phyloP scores from a whole-genome alignment of 2,797 vertebrate species.

The Anguilla marmorata region DNA sequence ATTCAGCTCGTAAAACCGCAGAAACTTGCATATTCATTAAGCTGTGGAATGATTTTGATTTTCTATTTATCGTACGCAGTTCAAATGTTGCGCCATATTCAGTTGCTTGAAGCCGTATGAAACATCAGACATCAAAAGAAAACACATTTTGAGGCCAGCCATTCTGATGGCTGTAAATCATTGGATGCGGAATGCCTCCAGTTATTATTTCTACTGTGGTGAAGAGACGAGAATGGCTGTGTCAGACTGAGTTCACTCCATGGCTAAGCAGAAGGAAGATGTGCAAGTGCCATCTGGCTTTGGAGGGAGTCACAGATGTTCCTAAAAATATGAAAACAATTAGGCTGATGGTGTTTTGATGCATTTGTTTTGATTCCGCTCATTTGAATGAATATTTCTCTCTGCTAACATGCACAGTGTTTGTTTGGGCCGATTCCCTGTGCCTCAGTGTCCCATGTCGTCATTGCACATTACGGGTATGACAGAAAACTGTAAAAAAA shows the following conservation, averaged over 20 bases:
- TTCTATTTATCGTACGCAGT: neutral
- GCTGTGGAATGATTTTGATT: neutral
- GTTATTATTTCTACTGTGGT: neutral
- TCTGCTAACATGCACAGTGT: neutral
- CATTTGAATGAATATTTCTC: neutral
- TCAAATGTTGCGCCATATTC: neutral
- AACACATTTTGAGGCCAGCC: neutral
- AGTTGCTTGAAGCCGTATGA: neutral
- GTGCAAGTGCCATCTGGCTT: neutral
- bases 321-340: neutral
- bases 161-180: slow-evolving; percentile 2
- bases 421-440: neutral
- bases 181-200: neutral
- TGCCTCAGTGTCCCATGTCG: neutral
- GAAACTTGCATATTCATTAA: neutral
- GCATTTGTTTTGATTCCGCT: neutral
- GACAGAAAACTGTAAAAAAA: neutral
- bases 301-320: neutral
- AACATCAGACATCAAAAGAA: slow-evolving; percentile 21
- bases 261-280: neutral
- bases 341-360: neutral
- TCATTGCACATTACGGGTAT: neutral
- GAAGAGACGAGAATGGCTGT: slow-evolving; percentile 12
- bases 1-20: neutral
- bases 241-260: neutral